Evolutionary conservation across 2,797 vertebrate species (phyloP).

Genomic region (Chelidonichthys spinosus): DNA sequence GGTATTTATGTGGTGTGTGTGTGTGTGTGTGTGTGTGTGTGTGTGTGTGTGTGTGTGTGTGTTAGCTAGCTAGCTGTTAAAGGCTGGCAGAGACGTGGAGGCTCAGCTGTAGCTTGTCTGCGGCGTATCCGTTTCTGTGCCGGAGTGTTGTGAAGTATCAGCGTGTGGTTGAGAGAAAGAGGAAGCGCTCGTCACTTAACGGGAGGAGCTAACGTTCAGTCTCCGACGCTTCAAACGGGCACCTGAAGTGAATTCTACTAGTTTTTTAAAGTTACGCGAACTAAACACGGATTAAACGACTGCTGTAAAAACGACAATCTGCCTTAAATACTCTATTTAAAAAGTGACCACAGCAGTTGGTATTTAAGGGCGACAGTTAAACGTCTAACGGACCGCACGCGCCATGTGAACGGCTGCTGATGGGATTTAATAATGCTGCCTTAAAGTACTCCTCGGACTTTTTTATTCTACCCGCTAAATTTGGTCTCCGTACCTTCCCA

Average conservation of each 20-base stretch:
- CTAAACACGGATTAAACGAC: neutral
- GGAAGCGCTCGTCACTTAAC: slow-evolving; percentile 58
- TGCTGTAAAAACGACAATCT: neutral
- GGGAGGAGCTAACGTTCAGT: slow-evolving; percentile 21
- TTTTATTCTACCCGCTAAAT: neutral
- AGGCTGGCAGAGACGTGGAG: slow-evolving; percentile 14
- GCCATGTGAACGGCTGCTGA: too few relatives aligned
- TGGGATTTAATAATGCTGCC: neutral
- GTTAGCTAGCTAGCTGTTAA: slow-evolving; percentile 36
- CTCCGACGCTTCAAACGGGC: neutral
- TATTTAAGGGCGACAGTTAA: neutral
- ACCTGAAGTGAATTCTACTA: neutral
- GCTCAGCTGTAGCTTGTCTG: slow-evolving; percentile 21
- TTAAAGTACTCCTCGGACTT: neutral
- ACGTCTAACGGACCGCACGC: neutral
- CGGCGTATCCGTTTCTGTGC: neutral
- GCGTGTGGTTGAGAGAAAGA: slow-evolving; percentile 58
- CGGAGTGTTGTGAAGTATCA: slow-evolving; percentile 20
- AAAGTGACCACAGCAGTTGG: neutral
- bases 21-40: too few relatives aligned
- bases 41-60: neutral
- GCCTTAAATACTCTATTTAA: neutral
- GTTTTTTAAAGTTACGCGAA: neutral
- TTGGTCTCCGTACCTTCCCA: neutral
- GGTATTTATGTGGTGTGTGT: too few relatives aligned